Evolutionary conservation across 2,113 vertebrate species (phyloP).

Genomic region (Sinocyclocheilus rhinocerous): DNA sequence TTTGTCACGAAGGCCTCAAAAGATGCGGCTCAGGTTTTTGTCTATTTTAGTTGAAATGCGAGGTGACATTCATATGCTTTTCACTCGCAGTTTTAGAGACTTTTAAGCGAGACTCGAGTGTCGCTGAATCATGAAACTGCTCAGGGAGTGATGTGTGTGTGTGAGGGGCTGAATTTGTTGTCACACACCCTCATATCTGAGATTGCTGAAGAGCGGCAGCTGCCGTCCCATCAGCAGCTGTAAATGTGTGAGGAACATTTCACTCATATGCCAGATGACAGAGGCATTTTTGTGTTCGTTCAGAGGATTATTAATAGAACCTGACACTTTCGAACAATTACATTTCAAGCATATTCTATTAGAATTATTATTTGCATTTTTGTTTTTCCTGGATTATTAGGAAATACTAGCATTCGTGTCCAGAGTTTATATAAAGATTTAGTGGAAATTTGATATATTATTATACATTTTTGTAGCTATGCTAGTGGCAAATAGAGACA

Average conservation of each 20-base stretch:
- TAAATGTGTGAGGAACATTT: slow-evolving; percentile 31
- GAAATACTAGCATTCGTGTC: background rate
- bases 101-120: background rate
- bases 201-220: slow-evolving; percentile 38
- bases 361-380: background rate
- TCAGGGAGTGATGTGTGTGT: background rate
- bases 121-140: background rate
- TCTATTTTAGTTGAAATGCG: slow-evolving; percentile 59
- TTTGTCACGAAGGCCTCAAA: background rate
- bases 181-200: slow-evolving; percentile 42
- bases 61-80: background rate
- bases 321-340: background rate
- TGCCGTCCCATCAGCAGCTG: slow-evolving; percentile 15
- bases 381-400: background rate
- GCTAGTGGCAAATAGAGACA: background rate
- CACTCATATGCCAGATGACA: slow-evolving; percentile 37
- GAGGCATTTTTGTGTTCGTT: background rate
- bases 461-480: background rate
- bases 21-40: slow-evolving; percentile 42
- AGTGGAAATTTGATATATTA: background rate
- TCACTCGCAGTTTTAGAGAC: background rate
- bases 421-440: background rate
- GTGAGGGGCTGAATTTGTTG: slow-evolving; percentile 9
- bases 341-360: background rate
- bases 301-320: background rate